Base-by-base conservation (phyloP, 2,797 vertebrate species). In the Alosa sapidissima region DNA sequence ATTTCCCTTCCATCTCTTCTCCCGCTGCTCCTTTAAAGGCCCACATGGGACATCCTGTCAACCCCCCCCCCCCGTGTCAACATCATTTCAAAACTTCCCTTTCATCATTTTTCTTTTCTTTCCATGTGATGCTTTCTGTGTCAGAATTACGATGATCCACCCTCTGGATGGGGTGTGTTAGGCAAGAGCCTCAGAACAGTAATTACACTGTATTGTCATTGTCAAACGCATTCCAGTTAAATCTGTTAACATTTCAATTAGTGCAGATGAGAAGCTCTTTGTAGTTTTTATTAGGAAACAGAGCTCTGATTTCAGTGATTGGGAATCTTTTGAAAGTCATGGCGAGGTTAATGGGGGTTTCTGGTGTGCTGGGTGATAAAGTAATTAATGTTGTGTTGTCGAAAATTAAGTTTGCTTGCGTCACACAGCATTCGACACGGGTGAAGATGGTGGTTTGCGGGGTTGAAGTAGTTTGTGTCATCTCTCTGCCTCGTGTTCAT, bases 31-130 rank as follows among this genome's bases (percentile, higher is more conserved):
- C 68, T 75, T 75, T 36, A 75, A 75, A 36, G 68, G 36, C 14
- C 68, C 68, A 41, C 68, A 45, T 45, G 68, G 68, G 68, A 75
- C 68, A 16, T 41, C 68, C 33, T 75, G 68, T 75, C 68, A 41
- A 19, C 41, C 41, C 41, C 1, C 7, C 41, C 16, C 6, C 3
- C 6, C 16, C 19, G 36, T 45, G 68, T 75, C 68, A 72, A 41
- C 65, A 75, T 75, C 68, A 75, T 36, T 75, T 75, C 68, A 75
- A 75, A 41, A 75, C 68, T 75, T 45, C 33, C 65, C 68, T 75
- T 75, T 75, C 68, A 75, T 75, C 33, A 16, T 45, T 58, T 58
- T 58, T 55, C 11, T 19, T 5, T 58, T 58, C 6, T 75, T 75
- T 41, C 33, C 13, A 19, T 41, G 33, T 6, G 5, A 36, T 19